phyloP scores from a whole-genome alignment of 1,140 invertebrate genomes.

The Sarcophaga bullata region DNA sequence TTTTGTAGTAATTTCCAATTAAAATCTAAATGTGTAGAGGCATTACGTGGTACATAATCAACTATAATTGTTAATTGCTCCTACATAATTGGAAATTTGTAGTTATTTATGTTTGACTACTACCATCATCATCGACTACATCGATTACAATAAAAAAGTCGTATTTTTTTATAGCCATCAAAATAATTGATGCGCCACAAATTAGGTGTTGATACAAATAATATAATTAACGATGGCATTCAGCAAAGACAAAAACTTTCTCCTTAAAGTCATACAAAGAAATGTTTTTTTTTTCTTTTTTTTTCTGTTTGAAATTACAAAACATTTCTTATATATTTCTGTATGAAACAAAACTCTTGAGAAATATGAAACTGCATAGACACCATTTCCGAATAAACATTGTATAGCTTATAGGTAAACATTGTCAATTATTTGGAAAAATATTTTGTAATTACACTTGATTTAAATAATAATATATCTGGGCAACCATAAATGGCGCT shows the following conservation, averaged over 20 bases:
- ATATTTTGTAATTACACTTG: not conserved
- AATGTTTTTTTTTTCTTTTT: too few relatives aligned
- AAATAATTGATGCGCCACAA: slow-evolving; percentile 14
- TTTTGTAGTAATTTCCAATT: not conserved
- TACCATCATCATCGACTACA: not conserved
- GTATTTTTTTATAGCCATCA: not conserved
- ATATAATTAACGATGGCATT: not conserved
- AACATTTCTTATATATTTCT: too few relatives aligned
- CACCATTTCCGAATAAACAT: slow-evolving; percentile 1
- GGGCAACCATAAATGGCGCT: not conserved
- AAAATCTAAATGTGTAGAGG: too few relatives aligned
- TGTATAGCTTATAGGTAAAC: not conserved
- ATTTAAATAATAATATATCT: not conserved
- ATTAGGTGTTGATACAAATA: slow-evolving; percentile 19
- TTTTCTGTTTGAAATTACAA: not conserved
- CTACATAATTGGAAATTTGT: not conserved
- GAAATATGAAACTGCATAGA: not conserved
- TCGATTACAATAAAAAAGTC: not conserved
- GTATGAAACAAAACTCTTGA: not conserved
- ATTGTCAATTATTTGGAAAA: too few relatives aligned
- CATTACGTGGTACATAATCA: not conserved
- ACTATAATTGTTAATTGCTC: slow-evolving; percentile 4
- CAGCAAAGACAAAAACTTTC: not conserved
- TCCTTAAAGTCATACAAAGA: not conserved
- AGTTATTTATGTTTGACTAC: too few relatives aligned